Evolutionary conservation across 2,113 vertebrate species (phyloP).

Genomic region (Pontoporia blainvillei): DNA sequence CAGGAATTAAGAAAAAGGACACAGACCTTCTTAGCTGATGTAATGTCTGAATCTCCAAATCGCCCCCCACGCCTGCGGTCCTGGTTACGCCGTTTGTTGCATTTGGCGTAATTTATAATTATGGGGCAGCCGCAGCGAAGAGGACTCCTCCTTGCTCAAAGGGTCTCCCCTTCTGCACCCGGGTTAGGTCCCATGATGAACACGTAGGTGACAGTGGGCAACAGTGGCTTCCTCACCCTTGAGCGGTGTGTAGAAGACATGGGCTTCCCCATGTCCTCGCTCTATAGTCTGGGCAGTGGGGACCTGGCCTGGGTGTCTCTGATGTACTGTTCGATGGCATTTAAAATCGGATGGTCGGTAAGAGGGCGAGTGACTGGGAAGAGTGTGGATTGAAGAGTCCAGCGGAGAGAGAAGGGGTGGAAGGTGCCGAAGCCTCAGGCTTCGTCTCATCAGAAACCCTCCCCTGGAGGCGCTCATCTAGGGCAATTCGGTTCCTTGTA

Average conservation of each 20-base stretch:
- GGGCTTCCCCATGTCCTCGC: rapidly evolving
- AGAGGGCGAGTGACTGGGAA: rapidly evolving
- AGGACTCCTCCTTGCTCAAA: rapidly evolving
- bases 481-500: rapidly evolving
- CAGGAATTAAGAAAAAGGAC: not conserved
- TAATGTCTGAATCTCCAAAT: rapidly evolving
- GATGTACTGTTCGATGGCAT: rapidly evolving
- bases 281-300: rapidly evolving
- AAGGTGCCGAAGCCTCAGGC: rapidly evolving
- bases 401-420: not conserved
- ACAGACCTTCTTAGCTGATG: rapidly evolving
- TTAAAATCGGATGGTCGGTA: rapidly evolving
- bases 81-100: rapidly evolving
- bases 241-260: rapidly evolving
- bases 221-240: not conserved
- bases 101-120: rapidly evolving
- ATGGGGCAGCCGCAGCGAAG: too few relatives aligned
- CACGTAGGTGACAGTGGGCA: rapidly evolving
- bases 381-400: rapidly evolving
- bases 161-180: not conserved
- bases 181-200: too few relatives aligned
- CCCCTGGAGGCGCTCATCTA: rapidly evolving
- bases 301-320: rapidly evolving
- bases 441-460: rapidly evolving
- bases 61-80: rapidly evolving